A percentile compares a stretch with the other conserved stretches of the same genome.
Conservation (phyloP, 2,113 vertebrate genomes). For the Quiscalus mexicanus region DNA sequence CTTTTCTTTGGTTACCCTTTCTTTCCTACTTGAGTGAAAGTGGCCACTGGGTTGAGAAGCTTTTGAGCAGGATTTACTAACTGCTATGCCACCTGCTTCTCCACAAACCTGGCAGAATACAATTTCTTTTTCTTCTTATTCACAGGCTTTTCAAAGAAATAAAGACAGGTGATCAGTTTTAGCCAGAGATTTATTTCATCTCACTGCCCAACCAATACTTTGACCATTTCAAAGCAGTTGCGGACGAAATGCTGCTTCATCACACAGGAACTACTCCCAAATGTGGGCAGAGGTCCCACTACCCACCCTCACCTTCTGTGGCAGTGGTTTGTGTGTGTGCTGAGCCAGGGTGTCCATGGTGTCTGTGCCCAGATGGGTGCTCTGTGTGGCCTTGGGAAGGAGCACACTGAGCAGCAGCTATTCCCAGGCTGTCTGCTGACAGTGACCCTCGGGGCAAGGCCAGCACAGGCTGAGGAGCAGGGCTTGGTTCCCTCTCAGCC, state of each 20-base stretch:
- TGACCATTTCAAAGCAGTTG: neutral
- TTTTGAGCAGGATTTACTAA: neutral
- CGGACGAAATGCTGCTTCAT: neutral
- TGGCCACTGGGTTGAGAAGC: neutral
- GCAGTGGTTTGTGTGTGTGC: accelerated
- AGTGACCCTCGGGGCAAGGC: neutral
- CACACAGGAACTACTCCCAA: neutral
- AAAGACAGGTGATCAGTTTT: neutral
- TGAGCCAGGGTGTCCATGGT: accelerated
- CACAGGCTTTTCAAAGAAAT: neutral
- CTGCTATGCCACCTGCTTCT: neutral
- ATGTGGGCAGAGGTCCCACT: accelerated
- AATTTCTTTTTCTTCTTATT: neutral
- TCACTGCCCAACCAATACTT: neutral
- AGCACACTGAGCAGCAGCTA: accelerated
- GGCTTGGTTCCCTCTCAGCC: accelerated
- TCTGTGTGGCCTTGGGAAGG: accelerated
- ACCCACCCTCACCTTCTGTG: neutral
- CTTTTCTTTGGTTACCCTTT: neutral
- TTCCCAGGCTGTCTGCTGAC: neutral
- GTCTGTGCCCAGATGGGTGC: accelerated
- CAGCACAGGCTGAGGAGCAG: neutral
- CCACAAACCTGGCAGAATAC: neutral
- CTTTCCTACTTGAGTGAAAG: neutral
- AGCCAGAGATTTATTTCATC: neutral